These are phyloP conservation scores for Nilaparvata lugens DNA, from an alignment of 1,140 invertebrate species.

Conservation along the genomic window DNA sequence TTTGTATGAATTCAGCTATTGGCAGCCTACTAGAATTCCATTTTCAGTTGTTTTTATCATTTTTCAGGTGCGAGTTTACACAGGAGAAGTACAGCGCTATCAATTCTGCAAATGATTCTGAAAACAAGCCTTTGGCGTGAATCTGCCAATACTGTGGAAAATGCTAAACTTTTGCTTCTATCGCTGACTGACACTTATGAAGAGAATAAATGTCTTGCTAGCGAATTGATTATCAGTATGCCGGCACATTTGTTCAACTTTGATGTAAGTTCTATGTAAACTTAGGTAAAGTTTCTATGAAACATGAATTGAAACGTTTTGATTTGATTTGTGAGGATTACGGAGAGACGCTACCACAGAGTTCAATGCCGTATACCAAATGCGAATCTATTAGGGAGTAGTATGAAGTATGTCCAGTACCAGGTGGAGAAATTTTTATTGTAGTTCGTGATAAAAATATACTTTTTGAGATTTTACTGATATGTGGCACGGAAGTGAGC, in stretches of 20 bases:
- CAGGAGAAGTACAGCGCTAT: conserved; percentile 51
- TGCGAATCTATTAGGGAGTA: neutral
- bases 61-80: conserved; percentile 60
- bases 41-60: no score
- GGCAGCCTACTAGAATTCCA: no score
- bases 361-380: no score
- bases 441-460: no score
- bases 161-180: conserved; percentile 16
- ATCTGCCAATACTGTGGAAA: conserved; percentile 1
- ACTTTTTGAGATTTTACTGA: no score
- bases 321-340: conserved; percentile 13
- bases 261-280: conserved; percentile 32
- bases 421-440: no score
- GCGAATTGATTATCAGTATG: conserved; percentile 41
- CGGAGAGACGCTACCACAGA: neutral
- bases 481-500: no score
- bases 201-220: conserved; percentile 58
- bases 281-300: no score
- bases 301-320: conserved; percentile 16
- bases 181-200: conserved; percentile 63
- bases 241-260: conserved; percentile 33
- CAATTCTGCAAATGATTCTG: conserved; percentile 37
- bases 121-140: conserved; percentile 17
- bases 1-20: no score
- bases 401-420: conserved; percentile 22